Conservation (phyloP, 1,140 invertebrate species). For the Neelides sp. region DNA sequence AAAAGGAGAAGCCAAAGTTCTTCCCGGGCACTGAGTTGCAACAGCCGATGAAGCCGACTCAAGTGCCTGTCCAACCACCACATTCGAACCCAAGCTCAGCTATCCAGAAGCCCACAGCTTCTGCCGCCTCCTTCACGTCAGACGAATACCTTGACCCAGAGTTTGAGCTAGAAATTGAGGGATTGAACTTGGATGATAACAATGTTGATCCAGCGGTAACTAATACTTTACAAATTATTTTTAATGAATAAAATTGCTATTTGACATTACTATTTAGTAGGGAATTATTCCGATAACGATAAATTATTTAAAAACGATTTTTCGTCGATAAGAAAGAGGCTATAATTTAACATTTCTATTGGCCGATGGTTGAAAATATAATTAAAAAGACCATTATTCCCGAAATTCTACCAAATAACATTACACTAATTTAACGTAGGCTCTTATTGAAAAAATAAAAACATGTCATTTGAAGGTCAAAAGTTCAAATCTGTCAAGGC, state of each 20-base stretch:
- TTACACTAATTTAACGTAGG: too few species aligned
- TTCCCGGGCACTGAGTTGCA: not conserved
- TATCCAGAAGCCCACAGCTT: not conserved
- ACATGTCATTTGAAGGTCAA: too few species aligned
- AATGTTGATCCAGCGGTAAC: constrained; percentile 27
- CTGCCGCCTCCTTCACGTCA: not conserved
- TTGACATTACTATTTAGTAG: too few species aligned
- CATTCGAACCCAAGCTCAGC: constrained; percentile 14
- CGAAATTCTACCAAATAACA: too few species aligned
- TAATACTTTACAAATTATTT: constrained; percentile 9
- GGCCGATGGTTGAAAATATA: too few species aligned
- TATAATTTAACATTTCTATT: too few species aligned
- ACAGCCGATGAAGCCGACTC: constrained; percentile 14
- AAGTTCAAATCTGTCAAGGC: too few species aligned
- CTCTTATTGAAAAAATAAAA: too few species aligned
- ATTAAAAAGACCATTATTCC: too few species aligned
- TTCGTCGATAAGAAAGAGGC: too few species aligned
- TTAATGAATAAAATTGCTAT: not conserved
- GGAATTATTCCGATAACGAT: too few species aligned
- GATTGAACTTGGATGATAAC: constrained; percentile 36
- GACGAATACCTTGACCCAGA: constrained; percentile 38
- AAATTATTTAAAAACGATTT: too few species aligned
- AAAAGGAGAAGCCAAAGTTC: constrained; percentile 20
- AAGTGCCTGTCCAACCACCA: constrained; percentile 14
- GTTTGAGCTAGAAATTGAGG: constrained; percentile 40